phyloP scores from a whole-genome alignment of 2,797 vertebrate species.

The Pangasius mekongensis region DNA sequence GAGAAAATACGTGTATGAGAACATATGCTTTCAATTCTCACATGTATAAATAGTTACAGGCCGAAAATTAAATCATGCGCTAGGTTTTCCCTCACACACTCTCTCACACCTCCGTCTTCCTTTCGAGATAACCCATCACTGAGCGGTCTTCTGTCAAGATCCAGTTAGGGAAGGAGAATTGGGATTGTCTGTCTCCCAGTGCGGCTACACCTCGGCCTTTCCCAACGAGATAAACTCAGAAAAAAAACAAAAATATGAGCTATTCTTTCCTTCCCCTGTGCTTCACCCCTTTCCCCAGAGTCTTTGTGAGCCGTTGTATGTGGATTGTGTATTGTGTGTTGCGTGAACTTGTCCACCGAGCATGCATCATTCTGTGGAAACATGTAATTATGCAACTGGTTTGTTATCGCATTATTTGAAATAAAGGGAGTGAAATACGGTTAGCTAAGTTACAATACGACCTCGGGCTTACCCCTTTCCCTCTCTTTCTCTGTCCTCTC shows the following conservation, averaged over 20 bases:
- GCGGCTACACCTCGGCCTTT: constrained; percentile 63
- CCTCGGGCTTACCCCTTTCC: constrained; percentile 40
- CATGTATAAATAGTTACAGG: neutral
- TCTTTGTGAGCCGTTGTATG: constrained; percentile 12
- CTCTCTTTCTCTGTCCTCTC: constrained; percentile 20
- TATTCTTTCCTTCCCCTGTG: constrained; percentile 5
- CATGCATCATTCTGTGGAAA: constrained; percentile 19
- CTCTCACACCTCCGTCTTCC: constrained; percentile 46
- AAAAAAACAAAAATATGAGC: constrained; percentile 10
- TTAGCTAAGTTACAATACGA: constrained; percentile 37
- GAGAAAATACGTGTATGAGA: neutral
- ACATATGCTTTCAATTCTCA: constrained; percentile 1
- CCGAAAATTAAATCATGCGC: neutral
- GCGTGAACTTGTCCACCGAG: neutral
- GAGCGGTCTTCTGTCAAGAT: neutral
- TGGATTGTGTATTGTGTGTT: constrained; percentile 23
- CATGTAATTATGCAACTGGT: neutral
- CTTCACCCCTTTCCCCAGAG: constrained; percentile 21
- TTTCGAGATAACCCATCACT: neutral
- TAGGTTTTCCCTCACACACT: constrained; percentile 18
- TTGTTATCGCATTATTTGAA: neutral
- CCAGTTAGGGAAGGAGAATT: constrained; percentile 42
- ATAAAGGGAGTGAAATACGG: constrained; percentile 10
- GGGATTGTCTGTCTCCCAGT: constrained; percentile 26
- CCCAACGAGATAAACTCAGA: constrained; percentile 52